Base-by-base conservation (phyloP, 1,140 invertebrate genomes). In the Batillaria attramentaria region DNA sequence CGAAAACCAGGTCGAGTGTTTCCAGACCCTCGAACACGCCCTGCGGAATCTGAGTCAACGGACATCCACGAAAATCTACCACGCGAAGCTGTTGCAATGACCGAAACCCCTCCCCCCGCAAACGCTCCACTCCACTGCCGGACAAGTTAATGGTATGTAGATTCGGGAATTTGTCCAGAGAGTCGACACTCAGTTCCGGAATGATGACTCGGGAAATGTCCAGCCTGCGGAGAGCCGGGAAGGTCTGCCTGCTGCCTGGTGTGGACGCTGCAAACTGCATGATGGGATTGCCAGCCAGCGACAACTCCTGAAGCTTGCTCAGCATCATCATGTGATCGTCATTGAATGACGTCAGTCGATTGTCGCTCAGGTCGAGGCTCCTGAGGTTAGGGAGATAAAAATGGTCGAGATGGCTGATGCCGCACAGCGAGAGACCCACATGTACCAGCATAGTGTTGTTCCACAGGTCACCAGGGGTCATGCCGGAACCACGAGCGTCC, bases 21-120 rank as follows among this genome's bases (percentile, higher is more conserved):
- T 35, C 31, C 69, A 72, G 69, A 20, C 42, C 42, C 24, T 72
- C 39, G 39, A 72, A 72, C 0, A 72, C n/a, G 20, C 41, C 28
- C 13, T n/a, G 10, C 13, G 39, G 20, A 43, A 72, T 42, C n/a
- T 42, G 41, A 20, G 31, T 37, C 8, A 72, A 16, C 3, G 69
- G 35, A 43, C 39, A 72, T 31, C 81, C 79, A 33, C 78, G 73
- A 16, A 84, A 65, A 35, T 76, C n/a, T 37, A 75, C 42, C 28
- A 75, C 69, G n/a, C 43, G 33, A 43, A 85, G 76, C 24, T 83
- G 46, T 37, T 83, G 65, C 65, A 70, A 79, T 82, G n/a, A 79
- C 83, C 31, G 81, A 82, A 68, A 85, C 57, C 66, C 78, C 57
- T 43, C 79, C 79, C 10, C 42, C 24, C 16, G 70, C 72, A 8